phyloP scores from a whole-genome alignment of 92 coral and sea anemone genomes.

The Epizoanthus rinbou region DNA sequence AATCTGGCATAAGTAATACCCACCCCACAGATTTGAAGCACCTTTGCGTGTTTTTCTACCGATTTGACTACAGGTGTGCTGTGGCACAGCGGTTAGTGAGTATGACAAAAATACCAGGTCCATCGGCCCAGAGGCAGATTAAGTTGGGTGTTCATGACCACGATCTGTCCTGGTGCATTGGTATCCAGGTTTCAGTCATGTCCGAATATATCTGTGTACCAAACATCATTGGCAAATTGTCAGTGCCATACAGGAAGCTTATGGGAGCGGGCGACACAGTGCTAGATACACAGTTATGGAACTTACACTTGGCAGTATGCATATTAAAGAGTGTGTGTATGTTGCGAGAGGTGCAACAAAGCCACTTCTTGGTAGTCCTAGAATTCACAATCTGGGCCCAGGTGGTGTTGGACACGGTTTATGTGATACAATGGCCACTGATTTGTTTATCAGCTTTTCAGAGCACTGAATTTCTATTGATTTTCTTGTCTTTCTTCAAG shows the following conservation, averaged over 20 bases:
- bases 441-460: too few species aligned
- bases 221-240: constrained; percentile 40
- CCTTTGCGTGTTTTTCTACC: too few species aligned
- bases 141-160: constrained; percentile 35
- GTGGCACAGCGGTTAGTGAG: too few species aligned
- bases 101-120: too few species aligned
- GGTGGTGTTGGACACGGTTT: too few species aligned
- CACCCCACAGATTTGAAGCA: too few species aligned
- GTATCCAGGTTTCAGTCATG: constrained; percentile 63
- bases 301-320: too few species aligned
- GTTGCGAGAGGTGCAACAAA: constrained; percentile 51
- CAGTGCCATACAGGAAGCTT: constrained; percentile 48
- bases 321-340: constrained; percentile 48
- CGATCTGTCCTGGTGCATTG: constrained; percentile 55
- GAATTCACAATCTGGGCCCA: constrained; percentile 26
- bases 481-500: too few species aligned
- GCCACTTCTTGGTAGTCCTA: constrained; percentile 44
- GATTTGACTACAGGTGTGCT: too few species aligned
- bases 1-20: too few species aligned
- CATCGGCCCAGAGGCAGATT: constrained; percentile 29
- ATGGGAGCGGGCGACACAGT: constrained; percentile 54
- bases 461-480: too few species aligned
- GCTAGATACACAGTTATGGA: constrained; percentile 4
- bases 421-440: too few species aligned
- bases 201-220: constrained; percentile 29